Percentiles rank a stretch among this genome's conserved stretches.
These are phyloP conservation scores for Basileuterus tristriatus DNA, from an alignment of 2,797 vertebrate species.

Conservation along the genomic window DNA sequence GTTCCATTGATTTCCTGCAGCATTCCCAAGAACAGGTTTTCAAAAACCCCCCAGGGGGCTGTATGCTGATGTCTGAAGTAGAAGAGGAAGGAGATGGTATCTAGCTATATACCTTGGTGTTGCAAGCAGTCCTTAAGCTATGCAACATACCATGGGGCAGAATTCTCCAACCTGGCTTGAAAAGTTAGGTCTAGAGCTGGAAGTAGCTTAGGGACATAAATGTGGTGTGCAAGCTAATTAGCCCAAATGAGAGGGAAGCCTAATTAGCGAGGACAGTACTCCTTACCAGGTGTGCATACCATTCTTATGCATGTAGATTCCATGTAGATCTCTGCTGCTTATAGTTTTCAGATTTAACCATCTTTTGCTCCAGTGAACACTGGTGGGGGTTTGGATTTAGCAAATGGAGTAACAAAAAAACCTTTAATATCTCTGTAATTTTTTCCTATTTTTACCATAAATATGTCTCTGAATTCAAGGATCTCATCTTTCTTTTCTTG, in stretches of 20 bases:
- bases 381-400: neutral
- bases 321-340: neutral
- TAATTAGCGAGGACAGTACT: neutral
- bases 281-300: neutral
- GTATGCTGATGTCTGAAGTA: neutral
- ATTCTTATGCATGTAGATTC: neutral
- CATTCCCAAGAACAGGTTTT: neutral
- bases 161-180: neutral
- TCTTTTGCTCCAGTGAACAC: neutral
- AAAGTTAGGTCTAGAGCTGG: neutral
- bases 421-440: fast-evolving
- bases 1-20: neutral
- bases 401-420: neutral
- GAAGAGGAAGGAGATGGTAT: neutral
- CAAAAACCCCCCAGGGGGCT: neutral
- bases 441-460: neutral
- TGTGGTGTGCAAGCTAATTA: neutral
- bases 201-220: neutral
- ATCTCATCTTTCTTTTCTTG: neutral
- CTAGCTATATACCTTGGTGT: neutral
- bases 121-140: neutral
- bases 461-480: neutral
- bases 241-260: neutral
- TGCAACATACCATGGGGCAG: fast-evolving
- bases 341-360: neutral